Percentiles rank a stretch among this genome's conserved stretches.
Conservation (phyloP, 2,113 vertebrate genomes). For the Hippocampus comes region DNA sequence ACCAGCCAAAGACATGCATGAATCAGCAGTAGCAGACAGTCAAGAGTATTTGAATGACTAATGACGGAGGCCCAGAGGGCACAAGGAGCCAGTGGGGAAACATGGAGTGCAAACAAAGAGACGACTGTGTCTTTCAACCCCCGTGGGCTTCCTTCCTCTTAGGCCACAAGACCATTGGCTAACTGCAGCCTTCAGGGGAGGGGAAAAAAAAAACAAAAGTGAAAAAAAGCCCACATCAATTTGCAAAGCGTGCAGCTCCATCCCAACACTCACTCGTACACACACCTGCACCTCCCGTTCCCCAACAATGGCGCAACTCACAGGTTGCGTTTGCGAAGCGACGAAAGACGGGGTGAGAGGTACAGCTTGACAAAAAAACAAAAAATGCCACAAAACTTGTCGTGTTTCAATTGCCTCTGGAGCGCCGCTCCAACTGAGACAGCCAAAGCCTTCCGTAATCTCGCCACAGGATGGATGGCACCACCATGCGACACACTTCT, state of each 20-base stretch:
- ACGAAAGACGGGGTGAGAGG: slow-evolving; percentile 20
- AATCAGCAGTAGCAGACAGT: slow-evolving; percentile 1
- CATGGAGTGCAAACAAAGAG: slow-evolving; percentile 35
- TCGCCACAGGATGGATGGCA: neutral
- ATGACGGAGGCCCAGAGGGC: slow-evolving; percentile 13
- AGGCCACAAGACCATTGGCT: slow-evolving; percentile 21
- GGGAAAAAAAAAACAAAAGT: neutral
- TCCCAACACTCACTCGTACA: slow-evolving; percentile 19
- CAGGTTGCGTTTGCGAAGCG: neutral
- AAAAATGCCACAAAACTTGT: neutral
- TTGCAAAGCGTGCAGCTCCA: slow-evolving; percentile 13
- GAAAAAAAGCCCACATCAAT: neutral
- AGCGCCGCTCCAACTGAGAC: neutral
- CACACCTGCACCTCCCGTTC: slow-evolving; percentile 18
- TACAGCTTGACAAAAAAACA: neutral
- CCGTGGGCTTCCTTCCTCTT: slow-evolving; percentile 42
- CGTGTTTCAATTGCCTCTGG: neutral
- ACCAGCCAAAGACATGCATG: neutral
- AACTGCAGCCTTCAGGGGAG: slow-evolving; percentile 12
- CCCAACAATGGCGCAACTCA: slow-evolving; percentile 22
- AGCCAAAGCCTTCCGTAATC: neutral
- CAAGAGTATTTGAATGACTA: slow-evolving; percentile 13
- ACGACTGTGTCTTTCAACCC: slow-evolving; percentile 28
- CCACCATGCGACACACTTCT: neutral
- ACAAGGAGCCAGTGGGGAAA: slow-evolving; percentile 13